A percentile compares a stretch with the other conserved stretches of the same genome.
These are phyloP conservation scores for Phoxinus phoxinus DNA, from an alignment of 2,113 vertebrate species.

Conservation along the genomic window DNA sequence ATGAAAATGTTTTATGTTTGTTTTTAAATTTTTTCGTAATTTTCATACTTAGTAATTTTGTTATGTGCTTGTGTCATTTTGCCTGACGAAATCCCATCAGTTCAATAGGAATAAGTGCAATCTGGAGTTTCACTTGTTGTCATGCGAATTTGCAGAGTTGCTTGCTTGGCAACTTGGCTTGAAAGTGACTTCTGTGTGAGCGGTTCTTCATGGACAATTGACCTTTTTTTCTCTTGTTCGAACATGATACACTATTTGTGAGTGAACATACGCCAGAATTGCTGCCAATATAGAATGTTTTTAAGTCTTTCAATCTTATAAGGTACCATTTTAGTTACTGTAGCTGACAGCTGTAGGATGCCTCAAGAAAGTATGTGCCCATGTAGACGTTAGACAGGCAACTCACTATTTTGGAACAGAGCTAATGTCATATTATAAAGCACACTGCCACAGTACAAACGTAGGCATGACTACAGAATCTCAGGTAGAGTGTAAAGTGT, in stretches of 20 bases:
- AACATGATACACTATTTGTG: background rate
- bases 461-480: conserved; percentile 33
- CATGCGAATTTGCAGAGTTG: no score
- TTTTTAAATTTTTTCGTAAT: background rate
- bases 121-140: no score
- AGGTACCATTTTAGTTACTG: background rate
- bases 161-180: no score
- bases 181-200: no score
- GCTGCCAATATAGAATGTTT: background rate
- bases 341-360: no score
- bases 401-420: background rate
- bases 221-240: no score
- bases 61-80: no score
- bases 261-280: background rate
- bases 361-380: background rate
- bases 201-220: no score
- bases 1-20: background rate
- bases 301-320: background rate
- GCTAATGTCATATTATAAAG: conserved; percentile 13
- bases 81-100: no score
- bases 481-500: conserved; percentile 38
- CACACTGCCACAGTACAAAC: conserved; percentile 14
- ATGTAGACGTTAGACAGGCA: background rate
- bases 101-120: no score
- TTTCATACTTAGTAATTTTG: no score